Percentiles rank a stretch among this genome's conserved stretches.
Conservation (phyloP, 2,113 vertebrate species). For the Paralichthys olivaceus region DNA sequence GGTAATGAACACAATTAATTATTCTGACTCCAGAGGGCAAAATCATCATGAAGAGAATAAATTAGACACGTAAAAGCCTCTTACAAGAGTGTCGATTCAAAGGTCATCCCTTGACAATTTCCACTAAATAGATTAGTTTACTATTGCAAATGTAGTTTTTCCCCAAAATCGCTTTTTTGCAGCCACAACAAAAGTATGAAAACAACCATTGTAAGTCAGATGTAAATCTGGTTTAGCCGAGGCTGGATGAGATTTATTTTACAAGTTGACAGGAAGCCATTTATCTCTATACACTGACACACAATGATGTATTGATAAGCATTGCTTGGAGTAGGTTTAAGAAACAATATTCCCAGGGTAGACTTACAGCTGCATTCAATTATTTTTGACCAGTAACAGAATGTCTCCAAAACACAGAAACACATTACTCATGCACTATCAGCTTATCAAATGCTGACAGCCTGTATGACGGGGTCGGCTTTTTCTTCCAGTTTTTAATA, state of each 20-base stretch:
- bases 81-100: slow-evolving; percentile 41
- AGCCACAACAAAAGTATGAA: slow-evolving; percentile 15
- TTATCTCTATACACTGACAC: slow-evolving; percentile 12
- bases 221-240: slow-evolving; percentile 14
- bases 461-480: not conserved
- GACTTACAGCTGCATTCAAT: slow-evolving; percentile 1
- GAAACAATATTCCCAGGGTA: slow-evolving; percentile 10
- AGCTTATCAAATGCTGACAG: not conserved
- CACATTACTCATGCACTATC: not conserved
- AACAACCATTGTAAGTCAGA: slow-evolving; percentile 13
- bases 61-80: slow-evolving; percentile 49
- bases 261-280: slow-evolving; percentile 11
- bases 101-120: slow-evolving; percentile 52
- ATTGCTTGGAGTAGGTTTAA: not conserved
- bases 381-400: slow-evolving; percentile 7
- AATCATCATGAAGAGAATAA: slow-evolving; percentile 60
- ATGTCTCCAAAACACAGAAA: not conserved
- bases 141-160: slow-evolving; percentile 30
- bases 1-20: slow-evolving; percentile 80
- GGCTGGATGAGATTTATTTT: slow-evolving; percentile 24
- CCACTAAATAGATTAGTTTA: slow-evolving; percentile 54
- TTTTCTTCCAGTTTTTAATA: not conserved
- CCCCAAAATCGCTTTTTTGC: not conserved
- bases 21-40: slow-evolving; percentile 62
- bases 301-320: slow-evolving; percentile 7